Percentiles rank a stretch among this genome's conserved stretches.
phyloP scores from a whole-genome alignment of 2,888 invertebrate species.

The Spialia ferax region DNA sequence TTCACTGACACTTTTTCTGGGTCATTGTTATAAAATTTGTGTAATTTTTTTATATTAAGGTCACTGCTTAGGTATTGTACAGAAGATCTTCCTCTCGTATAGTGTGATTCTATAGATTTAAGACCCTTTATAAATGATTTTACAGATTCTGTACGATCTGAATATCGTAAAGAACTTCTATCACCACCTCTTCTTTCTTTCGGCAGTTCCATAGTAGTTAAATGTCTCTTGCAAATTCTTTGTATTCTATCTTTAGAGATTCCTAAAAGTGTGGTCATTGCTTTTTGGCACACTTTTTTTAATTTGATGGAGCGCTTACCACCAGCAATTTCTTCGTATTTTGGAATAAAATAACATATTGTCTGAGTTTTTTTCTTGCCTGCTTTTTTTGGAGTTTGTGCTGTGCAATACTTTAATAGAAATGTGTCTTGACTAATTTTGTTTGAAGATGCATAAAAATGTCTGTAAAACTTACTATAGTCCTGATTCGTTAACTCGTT shows the following conservation, averaged over 20 bases:
- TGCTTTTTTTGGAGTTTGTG: slow-evolving; percentile 40
- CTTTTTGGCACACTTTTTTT: slow-evolving; percentile 45
- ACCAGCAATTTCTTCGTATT: slow-evolving; percentile 29
- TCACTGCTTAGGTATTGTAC: slow-evolving; percentile 33
- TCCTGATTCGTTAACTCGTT: slow-evolving; percentile 41
- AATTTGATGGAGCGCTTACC: slow-evolving; percentile 21
- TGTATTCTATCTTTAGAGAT: slow-evolving; percentile 46
- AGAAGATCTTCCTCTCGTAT: background rate
- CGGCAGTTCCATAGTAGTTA: slow-evolving; percentile 44
- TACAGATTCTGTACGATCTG: slow-evolving; percentile 10
- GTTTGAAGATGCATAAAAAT: slow-evolving; percentile 42
- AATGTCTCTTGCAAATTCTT: slow-evolving; percentile 46
- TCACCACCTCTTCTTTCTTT: slow-evolving; percentile 43
- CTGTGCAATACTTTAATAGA: slow-evolving; percentile 27
- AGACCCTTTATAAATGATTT: slow-evolving; percentile 13
- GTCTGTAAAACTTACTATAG: slow-evolving; percentile 42
- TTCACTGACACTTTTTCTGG: slow-evolving; percentile 16
- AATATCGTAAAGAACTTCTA: slow-evolving; percentile 11
- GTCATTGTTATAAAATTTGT: slow-evolving; percentile 28
- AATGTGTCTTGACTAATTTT: slow-evolving; percentile 42
- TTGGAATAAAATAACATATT: slow-evolving; percentile 46
- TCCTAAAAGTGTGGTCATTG: slow-evolving; percentile 40
- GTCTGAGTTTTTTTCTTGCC: slow-evolving; percentile 43
- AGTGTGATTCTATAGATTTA: slow-evolving; percentile 5
- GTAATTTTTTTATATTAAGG: slow-evolving; percentile 30